phyloP scores from a whole-genome alignment of 2,113 vertebrate species.

The Acanthisitta chloris region DNA sequence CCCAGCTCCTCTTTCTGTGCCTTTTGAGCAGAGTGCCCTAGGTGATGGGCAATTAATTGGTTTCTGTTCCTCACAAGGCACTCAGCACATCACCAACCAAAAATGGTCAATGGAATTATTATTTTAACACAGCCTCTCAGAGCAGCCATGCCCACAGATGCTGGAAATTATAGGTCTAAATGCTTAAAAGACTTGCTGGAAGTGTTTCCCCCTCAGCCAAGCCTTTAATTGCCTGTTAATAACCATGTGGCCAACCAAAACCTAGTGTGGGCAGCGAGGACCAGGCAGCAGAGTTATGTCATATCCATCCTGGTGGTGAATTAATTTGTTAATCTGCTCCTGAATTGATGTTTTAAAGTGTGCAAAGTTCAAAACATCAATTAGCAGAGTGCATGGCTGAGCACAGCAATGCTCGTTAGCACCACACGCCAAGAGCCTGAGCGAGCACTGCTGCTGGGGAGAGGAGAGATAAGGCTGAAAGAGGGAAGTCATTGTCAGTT shows the following conservation, averaged over 20 bases:
- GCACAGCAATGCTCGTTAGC: neutral
- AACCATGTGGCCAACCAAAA: neutral
- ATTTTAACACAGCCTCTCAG: neutral
- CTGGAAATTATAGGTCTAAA: neutral
- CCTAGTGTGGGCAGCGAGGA: neutral
- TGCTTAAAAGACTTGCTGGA: neutral
- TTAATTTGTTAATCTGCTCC: neutral
- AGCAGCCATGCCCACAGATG: neutral
- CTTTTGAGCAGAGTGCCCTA: fast-evolving
- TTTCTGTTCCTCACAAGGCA: neutral
- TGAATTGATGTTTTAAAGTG: neutral
- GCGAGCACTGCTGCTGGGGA: neutral
- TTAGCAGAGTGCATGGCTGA: neutral
- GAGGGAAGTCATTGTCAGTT: neutral
- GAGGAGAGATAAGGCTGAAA: neutral
- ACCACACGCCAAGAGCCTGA: neutral
- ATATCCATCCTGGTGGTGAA: neutral
- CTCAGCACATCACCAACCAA: neutral
- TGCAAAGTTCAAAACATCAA: neutral
- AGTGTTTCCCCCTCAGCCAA: neutral
- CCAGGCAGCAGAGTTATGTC: fast-evolving
- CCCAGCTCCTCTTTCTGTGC: fast-evolving
- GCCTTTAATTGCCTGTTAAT: neutral
- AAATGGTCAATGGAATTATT: neutral
- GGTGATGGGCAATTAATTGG: fast-evolving